Percentiles rank a stretch among this genome's conserved stretches.
Conservation (phyloP, 2,888 invertebrate genomes). For the Mimumesa dahlbomi region DNA sequence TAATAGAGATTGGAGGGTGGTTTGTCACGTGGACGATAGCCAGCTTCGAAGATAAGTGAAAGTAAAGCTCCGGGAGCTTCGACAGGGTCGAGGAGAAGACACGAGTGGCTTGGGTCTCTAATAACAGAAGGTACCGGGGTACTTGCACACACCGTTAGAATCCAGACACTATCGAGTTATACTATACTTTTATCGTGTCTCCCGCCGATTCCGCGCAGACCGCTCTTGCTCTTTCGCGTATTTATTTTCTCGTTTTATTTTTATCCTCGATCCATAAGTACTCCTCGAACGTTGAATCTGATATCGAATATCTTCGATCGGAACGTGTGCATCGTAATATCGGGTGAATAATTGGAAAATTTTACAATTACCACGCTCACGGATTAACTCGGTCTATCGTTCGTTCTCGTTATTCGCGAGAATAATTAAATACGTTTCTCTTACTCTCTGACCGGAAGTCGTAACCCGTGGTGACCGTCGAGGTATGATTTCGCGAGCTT, state of each 20-base stretch:
- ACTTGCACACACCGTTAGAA: slow-evolving; percentile 4
- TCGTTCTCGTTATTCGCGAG: too few species aligned
- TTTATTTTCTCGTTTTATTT: slow-evolving; percentile 57
- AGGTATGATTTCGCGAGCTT: neutral
- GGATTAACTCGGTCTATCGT: neutral
- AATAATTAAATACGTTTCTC: neutral
- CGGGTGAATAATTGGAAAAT: slow-evolving; percentile 8
- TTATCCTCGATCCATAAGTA: too few species aligned
- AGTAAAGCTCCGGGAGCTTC: slow-evolving; percentile 32
- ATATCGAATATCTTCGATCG: too few species aligned
- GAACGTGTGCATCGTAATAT: too few species aligned
- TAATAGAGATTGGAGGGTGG: slow-evolving; percentile 21
- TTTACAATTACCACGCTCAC: neutral
- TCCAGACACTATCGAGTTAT: slow-evolving; percentile 57
- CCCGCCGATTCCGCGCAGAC: slow-evolving; percentile 3
- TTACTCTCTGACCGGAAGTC: neutral
- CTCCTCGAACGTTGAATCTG: too few species aligned
- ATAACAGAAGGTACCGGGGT: slow-evolving; percentile 52
- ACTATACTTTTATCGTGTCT: slow-evolving; percentile 67
- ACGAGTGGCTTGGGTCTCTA: slow-evolving; percentile 49
- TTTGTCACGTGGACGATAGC: slow-evolving; percentile 9
- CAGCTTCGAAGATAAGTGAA: slow-evolving; percentile 38
- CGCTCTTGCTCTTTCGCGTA: slow-evolving; percentile 27
- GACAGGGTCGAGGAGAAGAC: neutral
- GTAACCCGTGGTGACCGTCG: neutral